Evolutionary conservation across 2,113 vertebrate species (phyloP).

Genomic region (Quiscalus mexicanus): DNA sequence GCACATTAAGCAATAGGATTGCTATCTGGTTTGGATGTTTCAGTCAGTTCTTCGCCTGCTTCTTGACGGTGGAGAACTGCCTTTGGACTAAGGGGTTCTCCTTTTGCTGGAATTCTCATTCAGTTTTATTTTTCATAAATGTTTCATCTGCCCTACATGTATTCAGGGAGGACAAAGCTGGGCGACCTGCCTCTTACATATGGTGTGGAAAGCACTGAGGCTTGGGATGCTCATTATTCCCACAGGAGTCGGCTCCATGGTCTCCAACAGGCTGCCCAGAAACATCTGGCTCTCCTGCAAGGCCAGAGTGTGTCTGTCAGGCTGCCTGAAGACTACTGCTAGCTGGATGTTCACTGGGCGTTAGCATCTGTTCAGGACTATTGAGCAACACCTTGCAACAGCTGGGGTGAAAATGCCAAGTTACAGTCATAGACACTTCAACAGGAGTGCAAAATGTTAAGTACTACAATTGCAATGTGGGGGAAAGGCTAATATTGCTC

Average conservation of each 20-base stretch:
- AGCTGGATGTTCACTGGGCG: conserved; percentile 11
- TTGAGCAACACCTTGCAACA: conserved; percentile 51
- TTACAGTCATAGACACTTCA: conserved; percentile 11
- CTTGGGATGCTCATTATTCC: conserved; percentile 19
- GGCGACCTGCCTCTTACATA: conserved; percentile 29
- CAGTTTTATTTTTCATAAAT: conserved; percentile 26
- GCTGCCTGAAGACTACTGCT: conserved; percentile 67
- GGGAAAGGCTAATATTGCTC: background rate
- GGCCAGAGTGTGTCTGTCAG: conserved; percentile 40
- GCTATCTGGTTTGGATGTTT: background rate
- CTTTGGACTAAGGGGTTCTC: background rate
- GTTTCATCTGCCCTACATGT: conserved; percentile 12
- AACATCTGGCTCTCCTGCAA: conserved; percentile 49
- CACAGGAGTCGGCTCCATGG: background rate
- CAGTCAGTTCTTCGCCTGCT: background rate
- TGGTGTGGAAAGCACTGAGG: conserved; percentile 38
- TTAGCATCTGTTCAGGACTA: conserved; percentile 50
- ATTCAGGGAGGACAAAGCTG: conserved; percentile 34
- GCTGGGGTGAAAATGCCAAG: conserved; percentile 48
- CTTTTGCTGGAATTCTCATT: conserved; percentile 7
- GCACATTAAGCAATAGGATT: background rate
- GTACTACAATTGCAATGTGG: background rate
- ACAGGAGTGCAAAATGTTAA: conserved; percentile 16
- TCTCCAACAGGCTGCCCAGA: conserved; percentile 26
- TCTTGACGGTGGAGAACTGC: conserved; percentile 33